Percentiles rank a stretch among this genome's conserved stretches.
Conservation (phyloP, 2,888 invertebrate species). For the Dermolepida albohirtum region DNA sequence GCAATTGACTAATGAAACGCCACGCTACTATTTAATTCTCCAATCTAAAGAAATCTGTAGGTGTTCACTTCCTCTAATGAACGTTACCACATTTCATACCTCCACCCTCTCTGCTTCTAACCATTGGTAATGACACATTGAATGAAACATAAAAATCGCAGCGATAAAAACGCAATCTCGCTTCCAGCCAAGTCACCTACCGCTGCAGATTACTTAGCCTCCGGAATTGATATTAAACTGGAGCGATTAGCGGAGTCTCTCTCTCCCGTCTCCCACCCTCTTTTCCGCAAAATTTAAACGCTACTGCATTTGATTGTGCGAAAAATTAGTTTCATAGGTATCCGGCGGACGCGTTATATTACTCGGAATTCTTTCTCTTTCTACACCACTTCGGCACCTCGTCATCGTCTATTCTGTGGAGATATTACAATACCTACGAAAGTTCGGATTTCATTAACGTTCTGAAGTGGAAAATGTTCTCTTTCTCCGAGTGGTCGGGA, state of each 20-base stretch:
- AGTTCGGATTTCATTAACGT: constrained; percentile 56
- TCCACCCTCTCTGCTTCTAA: too few relatives aligned
- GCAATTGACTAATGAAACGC: neutral
- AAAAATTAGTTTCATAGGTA: constrained; percentile 47
- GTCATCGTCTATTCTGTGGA: constrained; percentile 19
- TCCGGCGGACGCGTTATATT: constrained; percentile 41
- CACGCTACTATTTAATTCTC: too few relatives aligned
- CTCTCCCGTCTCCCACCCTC: neutral
- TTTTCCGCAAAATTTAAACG: constrained; percentile 7
- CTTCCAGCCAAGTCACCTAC: constrained; percentile 3
- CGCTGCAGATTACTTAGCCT: constrained; percentile 17
- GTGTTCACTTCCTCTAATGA: neutral
- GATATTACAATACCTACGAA: constrained; percentile 43
- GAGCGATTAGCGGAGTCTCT: constrained; percentile 47
- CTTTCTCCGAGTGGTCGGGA: constrained; percentile 5
- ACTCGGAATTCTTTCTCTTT: constrained; percentile 39
- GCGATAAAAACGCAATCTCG: constrained; percentile 30
- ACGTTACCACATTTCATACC: too few relatives aligned
- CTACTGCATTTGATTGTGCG: constrained; percentile 51
- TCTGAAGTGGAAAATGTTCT: constrained; percentile 54
- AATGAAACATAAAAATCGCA: constrained; percentile 17
- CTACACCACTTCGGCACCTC: constrained; percentile 36
- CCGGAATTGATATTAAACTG: constrained; percentile 56
- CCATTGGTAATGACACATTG: constrained; percentile 17
- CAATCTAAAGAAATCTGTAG: too few relatives aligned